A percentile compares a stretch with the other conserved stretches of the same genome.
Evolutionary conservation across 2,797 vertebrate genomes (phyloP).

Genomic region (Argentina silus): DNA sequence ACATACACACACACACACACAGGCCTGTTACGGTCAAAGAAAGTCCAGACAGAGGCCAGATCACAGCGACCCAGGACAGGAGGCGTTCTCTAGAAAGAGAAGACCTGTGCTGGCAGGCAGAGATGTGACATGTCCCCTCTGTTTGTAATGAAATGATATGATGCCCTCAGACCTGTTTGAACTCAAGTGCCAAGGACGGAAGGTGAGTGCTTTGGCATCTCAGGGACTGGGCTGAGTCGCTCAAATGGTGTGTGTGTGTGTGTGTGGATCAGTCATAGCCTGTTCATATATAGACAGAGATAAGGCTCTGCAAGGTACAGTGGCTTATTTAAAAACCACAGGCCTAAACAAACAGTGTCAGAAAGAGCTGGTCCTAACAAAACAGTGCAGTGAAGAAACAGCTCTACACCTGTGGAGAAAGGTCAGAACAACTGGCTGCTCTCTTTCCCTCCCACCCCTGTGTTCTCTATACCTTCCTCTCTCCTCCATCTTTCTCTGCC

Average conservation of each 20-base stretch:
- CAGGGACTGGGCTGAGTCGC: no score
- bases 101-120: background rate
- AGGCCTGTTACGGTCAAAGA: background rate
- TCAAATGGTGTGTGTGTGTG: conserved; percentile 18
- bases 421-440: conserved; percentile 34
- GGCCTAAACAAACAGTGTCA: conserved; percentile 23
- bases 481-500: background rate
- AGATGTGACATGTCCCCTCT: background rate
- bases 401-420: conserved; percentile 60
- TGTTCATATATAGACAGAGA: conserved; percentile 64
- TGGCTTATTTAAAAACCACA: conserved; percentile 53
- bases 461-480: no score
- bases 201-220: background rate
- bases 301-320: conserved; percentile 53
- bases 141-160: background rate
- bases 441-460: background rate
- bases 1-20: background rate
- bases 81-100: background rate
- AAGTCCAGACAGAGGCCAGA: background rate
- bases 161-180: background rate
- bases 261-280: conserved; percentile 68
- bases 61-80: background rate
- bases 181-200: background rate
- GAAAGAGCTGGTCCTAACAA: background rate
- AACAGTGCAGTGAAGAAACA: conserved; percentile 40